Base-by-base conservation (phyloP, 2,888 invertebrate species). In the Neria commutata region DNA sequence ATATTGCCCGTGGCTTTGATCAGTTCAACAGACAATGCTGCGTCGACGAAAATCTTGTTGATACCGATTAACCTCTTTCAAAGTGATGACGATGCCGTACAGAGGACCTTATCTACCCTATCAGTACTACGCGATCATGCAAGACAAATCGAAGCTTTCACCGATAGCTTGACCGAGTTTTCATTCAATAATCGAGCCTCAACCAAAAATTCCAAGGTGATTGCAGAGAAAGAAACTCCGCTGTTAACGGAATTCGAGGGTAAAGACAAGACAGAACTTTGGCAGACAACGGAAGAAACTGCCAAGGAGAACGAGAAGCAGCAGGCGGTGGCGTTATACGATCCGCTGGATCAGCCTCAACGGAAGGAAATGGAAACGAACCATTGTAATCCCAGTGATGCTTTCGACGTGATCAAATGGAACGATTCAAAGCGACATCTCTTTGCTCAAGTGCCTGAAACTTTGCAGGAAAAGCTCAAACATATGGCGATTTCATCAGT, bases 401-500 rank as follows among this genome's bases (percentile, higher is more conserved):
- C 56, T 10, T 60, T 45, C 17, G 56, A 60, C 24, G 50, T 45
- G 3, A 33, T 33, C 34, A 24, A 23, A 8, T 60, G 57, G 29
- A 45, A 58, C 1, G 50, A 50, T 8, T 48, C 47, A 0, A 57
- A 47, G 1, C 19, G 23, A 0, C 40, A 67, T 48, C 14, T 57
- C 8, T 52, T 46, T 24, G 55, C 53, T 14, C 17, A 26, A 26
- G 71, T 75, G 8, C 69, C 74, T 0, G 56, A 66, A 1, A 40
- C 21, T 3, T 42, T 75, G 0, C 64, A 67, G 26, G 50, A 67
- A 17, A 66, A 65, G 0, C 60, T 76, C 0, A 61, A 63, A 19
- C 65, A 73, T 1, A 63, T 75, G 65, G 68, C 77, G 16, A 67
- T 76, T 19, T 61, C 74, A 1, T 77, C 77, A 1, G 74, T 76